A percentile compares a stretch with the other conserved stretches of the same genome.
These are phyloP conservation scores for Rhopalosiphum padi DNA, from an alignment of 1,140 invertebrate genomes.

Conservation along the genomic window DNA sequence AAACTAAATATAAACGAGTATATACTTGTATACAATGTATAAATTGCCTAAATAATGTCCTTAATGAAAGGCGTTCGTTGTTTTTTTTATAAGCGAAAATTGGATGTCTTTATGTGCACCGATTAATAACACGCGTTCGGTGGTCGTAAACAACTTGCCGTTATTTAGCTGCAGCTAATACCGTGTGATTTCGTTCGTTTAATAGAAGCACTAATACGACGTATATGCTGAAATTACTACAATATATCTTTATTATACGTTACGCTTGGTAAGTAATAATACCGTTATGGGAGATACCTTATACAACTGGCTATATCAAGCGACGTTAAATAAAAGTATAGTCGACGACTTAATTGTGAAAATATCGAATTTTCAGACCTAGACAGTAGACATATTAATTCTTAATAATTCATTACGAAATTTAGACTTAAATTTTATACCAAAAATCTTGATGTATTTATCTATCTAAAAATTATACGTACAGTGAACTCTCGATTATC, in stretches of 20 bases:
- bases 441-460: not conserved
- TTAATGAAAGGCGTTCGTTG: conserved; percentile 15
- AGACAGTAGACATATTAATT: not conserved
- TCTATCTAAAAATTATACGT: too few species aligned
- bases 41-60: not conserved
- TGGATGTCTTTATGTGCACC: conserved; percentile 21
- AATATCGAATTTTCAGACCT: not conserved
- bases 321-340: not conserved
- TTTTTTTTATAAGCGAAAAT: conserved; percentile 23
- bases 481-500: too few species aligned
- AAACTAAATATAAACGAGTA: not conserved
- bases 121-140: not conserved
- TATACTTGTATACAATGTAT: not conserved
- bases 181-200: not conserved
- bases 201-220: not conserved
- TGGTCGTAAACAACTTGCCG: not conserved
- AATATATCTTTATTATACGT: conserved; percentile 9
- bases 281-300: not conserved
- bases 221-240: not conserved
- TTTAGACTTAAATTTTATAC: not conserved
- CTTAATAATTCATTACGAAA: too few species aligned
- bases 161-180: conserved; percentile 2
- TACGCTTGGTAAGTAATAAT: not conserved
- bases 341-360: not conserved
- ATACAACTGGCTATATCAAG: not conserved